Percentiles rank a stretch among this genome's conserved stretches.
phyloP scores from a whole-genome alignment of 2,888 invertebrate genomes.

The Timema podura region DNA sequence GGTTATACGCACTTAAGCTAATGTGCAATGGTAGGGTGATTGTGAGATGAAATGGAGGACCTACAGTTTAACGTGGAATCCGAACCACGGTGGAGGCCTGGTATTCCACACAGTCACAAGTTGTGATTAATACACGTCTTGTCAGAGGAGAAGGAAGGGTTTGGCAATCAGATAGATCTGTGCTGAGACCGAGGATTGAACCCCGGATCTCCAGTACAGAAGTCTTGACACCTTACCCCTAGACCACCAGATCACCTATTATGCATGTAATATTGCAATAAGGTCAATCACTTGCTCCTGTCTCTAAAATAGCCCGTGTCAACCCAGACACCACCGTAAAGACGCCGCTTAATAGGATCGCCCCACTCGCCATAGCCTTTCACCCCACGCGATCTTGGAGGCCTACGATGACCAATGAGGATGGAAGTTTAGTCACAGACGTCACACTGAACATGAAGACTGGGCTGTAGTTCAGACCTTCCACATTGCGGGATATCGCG shows the following conservation, averaged over 20 bases:
- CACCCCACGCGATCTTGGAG: conserved; percentile 47
- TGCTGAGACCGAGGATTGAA: too few relatives aligned
- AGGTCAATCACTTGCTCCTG: conserved; percentile 31
- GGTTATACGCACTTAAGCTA: too few relatives aligned
- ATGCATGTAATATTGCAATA: not conserved
- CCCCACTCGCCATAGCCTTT: conserved; percentile 53
- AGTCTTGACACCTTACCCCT: too few relatives aligned
- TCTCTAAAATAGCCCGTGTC: conserved; percentile 40
- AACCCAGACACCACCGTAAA: conserved; percentile 50
- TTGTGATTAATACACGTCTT: too few relatives aligned
- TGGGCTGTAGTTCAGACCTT: conserved; percentile 54
- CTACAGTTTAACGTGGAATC: too few relatives aligned
- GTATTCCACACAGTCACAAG: too few relatives aligned
- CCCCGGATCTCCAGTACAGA: too few relatives aligned
- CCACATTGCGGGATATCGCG: conserved; percentile 55
- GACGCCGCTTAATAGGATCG: conserved; percentile 50
- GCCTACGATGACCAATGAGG: conserved; percentile 48
- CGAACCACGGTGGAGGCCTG: too few relatives aligned
- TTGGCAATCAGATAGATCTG: too few relatives aligned
- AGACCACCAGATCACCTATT: not conserved
- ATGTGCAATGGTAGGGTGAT: too few relatives aligned
- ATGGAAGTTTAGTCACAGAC: conserved; percentile 54
- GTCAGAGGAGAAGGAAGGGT: too few relatives aligned
- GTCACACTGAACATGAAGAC: conserved; percentile 54
- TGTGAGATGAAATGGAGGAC: too few relatives aligned